phyloP scores from a whole-genome alignment of 2,888 invertebrate species.

The Amphipoea lucens region DNA sequence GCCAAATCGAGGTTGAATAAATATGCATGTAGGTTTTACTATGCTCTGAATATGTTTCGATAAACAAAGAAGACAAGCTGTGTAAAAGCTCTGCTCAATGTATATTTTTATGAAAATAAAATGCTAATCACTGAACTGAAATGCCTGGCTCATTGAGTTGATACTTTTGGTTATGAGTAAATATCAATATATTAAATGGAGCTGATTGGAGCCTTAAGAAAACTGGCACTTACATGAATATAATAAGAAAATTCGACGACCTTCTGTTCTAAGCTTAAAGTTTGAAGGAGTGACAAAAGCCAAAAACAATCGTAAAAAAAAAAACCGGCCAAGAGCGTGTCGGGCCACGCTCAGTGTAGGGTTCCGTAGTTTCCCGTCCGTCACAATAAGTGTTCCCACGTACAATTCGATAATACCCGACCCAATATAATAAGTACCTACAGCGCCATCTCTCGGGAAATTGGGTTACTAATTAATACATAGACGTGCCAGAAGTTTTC shows the following conservation, averaged over 20 bases:
- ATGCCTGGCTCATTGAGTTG: conserved; percentile 42
- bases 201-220: neutral
- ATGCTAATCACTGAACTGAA: conserved; percentile 43
- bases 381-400: too few species aligned
- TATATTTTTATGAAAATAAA: conserved; percentile 35
- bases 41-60: conserved; percentile 44
- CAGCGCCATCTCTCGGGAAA: too few species aligned
- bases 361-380: too few species aligned
- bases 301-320: neutral
- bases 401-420: too few species aligned
- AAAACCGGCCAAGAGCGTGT: too few species aligned
- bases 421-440: too few species aligned
- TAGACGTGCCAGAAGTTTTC: too few species aligned
- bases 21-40: conserved; percentile 60
- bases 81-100: conserved; percentile 23
- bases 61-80: conserved; percentile 39
- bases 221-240: neutral
- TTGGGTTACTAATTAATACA: too few species aligned
- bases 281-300: neutral
- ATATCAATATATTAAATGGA: conserved; percentile 7
- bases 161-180: conserved; percentile 19
- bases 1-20: conserved; percentile 64
- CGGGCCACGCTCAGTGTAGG: too few species aligned
- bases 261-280: neutral
- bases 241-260: neutral